phyloP scores from a whole-genome alignment of 2,888 invertebrate species.

The Lithophane ornitopus region DNA sequence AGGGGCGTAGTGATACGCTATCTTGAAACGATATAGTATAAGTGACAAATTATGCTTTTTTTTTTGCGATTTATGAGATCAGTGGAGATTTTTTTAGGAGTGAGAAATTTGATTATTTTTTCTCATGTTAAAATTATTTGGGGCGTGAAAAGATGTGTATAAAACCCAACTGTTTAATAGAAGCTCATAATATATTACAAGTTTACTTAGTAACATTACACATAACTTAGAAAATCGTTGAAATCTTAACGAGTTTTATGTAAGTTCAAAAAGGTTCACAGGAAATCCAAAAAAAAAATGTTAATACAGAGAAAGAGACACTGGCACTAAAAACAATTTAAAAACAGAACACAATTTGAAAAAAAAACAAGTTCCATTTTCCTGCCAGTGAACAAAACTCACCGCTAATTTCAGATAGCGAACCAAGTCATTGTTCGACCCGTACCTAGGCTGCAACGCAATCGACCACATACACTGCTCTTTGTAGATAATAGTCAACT shows the following conservation, averaged over 20 bases:
- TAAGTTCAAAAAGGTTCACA: too few relatives aligned
- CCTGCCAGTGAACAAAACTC: neutral
- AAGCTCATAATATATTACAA: too few relatives aligned
- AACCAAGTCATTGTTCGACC: slow-evolving; percentile 34
- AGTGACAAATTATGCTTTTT: neutral
- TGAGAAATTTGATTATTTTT: too few relatives aligned
- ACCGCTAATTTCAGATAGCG: slow-evolving; percentile 23
- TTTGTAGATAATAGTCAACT: slow-evolving; percentile 16
- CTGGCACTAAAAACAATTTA: too few relatives aligned
- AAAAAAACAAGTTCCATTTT: neutral
- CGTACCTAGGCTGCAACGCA: slow-evolving; percentile 22
- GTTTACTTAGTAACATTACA: too few relatives aligned
- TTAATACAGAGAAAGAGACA: too few relatives aligned
- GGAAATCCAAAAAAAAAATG: too few relatives aligned
- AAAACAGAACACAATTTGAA: neutral
- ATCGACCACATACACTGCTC: slow-evolving; percentile 34
- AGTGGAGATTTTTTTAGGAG: neutral
- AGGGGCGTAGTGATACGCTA: neutral
- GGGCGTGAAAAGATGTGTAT: neutral
- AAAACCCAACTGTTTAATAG: neutral
- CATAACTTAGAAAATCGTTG: too few relatives aligned
- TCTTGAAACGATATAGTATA: neutral
- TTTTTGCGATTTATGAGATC: neutral
- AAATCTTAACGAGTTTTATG: too few relatives aligned
- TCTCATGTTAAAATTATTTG: too few relatives aligned